Evolutionary conservation across 1,140 invertebrate species (phyloP).

Genomic region (Eubasilissa regina): DNA sequence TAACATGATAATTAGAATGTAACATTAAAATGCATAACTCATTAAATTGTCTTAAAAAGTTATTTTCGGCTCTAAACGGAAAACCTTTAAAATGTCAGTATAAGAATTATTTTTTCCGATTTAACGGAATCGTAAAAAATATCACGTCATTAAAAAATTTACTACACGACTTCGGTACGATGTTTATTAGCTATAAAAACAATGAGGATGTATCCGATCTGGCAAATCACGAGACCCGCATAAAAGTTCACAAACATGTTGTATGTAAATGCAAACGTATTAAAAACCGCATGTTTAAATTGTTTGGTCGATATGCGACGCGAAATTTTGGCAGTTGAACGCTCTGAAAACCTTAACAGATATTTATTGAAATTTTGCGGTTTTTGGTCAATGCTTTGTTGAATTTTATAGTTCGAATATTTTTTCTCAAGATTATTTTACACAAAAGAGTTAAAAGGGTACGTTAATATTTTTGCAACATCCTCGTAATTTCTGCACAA

Average conservation of each 20-base stretch:
- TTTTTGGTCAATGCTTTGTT: constrained; percentile 9
- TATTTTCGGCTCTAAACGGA: no score
- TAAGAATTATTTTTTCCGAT: no score
- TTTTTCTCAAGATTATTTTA: background rate
- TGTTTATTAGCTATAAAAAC: background rate
- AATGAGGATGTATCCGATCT: background rate
- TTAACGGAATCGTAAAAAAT: no score
- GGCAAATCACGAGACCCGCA: background rate
- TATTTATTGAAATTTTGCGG: constrained; percentile 43
- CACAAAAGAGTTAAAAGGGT: no score
- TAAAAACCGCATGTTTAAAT: constrained; percentile 36
- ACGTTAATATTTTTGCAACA: no score
- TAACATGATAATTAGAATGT: no score
- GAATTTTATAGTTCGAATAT: background rate
- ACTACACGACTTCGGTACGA: background rate
- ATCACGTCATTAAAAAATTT: no score
- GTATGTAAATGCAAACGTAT: constrained; percentile 4
- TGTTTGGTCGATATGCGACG: constrained; percentile 11
- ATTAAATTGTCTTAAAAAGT: no score
- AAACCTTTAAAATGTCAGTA: no score
- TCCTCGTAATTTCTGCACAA: no score
- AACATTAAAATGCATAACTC: no score
- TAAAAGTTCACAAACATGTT: background rate
- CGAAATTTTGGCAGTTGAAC: constrained; percentile 19
- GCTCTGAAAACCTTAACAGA: constrained; percentile 7